These are phyloP conservation scores for Ciconia boyciana DNA, from an alignment of 2,113 vertebrate genomes.

Conservation along the genomic window DNA sequence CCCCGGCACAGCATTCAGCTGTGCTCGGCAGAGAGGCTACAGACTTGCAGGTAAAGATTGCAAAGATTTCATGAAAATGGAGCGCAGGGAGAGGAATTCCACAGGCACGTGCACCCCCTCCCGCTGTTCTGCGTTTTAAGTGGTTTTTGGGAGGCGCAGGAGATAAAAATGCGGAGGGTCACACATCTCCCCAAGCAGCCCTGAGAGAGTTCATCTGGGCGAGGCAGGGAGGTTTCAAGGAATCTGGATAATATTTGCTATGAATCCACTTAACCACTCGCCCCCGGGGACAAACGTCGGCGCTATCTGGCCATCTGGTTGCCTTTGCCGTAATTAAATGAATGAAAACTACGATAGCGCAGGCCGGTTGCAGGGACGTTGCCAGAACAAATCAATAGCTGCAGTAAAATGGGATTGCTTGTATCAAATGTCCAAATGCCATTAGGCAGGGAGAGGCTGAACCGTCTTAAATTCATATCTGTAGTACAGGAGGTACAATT, in stretches of 20 bases:
- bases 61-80: neutral
- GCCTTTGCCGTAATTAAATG: neutral
- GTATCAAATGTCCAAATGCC: neutral
- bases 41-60: neutral
- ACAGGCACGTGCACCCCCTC: rapidly evolving
- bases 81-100: neutral
- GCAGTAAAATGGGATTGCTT: neutral
- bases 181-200: rapidly evolving
- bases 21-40: neutral
- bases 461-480: neutral
- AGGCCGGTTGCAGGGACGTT: neutral
- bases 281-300: neutral
- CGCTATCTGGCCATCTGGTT: neutral
- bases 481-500: neutral
- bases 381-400: neutral
- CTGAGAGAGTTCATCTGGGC: neutral
- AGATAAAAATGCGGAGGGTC: neutral
- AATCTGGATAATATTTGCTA: neutral
- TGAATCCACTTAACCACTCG: rapidly evolving
- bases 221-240: neutral
- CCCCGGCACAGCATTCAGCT: neutral
- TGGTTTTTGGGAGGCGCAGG: neutral
- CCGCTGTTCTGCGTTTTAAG: rapidly evolving
- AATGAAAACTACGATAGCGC: too few relatives aligned
- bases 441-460: neutral